A percentile compares a stretch with the other conserved stretches of the same genome.
These are phyloP conservation scores for Archips crataeganus DNA, from an alignment of 2,888 invertebrate genomes.

Conservation along the genomic window DNA sequence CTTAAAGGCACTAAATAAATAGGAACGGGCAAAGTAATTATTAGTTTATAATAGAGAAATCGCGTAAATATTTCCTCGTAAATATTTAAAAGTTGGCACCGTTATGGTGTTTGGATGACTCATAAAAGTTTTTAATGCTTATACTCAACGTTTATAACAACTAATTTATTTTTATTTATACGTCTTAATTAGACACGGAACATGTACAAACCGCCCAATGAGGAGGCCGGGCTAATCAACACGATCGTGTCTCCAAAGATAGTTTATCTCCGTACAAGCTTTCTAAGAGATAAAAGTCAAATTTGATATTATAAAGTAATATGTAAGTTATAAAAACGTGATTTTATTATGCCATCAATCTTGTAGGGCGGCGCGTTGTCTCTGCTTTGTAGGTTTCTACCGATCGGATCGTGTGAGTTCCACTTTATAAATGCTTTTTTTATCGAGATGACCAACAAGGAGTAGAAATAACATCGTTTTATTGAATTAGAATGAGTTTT, in stretches of 20 bases:
- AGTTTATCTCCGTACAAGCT: conserved; percentile 79
- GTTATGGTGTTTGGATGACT: conserved; percentile 56
- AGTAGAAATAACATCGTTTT: conserved; percentile 2
- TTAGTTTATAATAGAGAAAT: conserved; percentile 21
- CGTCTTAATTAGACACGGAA: conserved; percentile 62
- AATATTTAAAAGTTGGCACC: conserved; percentile 55
- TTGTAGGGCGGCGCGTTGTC: conserved; percentile 68
- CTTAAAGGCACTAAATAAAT: neutral
- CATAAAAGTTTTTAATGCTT: conserved; percentile 55
- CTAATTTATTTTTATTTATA: conserved; percentile 63
- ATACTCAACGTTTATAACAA: conserved; percentile 50
- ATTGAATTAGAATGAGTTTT: conserved; percentile 3
- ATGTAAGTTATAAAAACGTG: conserved; percentile 76
- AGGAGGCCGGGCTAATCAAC: conserved; percentile 68
- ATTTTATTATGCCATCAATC: conserved; percentile 83
- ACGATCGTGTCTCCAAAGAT: conserved; percentile 74
- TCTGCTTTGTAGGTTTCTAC: conserved; percentile 49
- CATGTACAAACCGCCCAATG: conserved; percentile 54
- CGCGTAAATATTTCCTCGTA: conserved; percentile 23
- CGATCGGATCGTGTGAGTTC: conserved; percentile 69
- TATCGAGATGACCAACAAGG: conserved; percentile 14
- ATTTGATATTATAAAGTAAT: conserved; percentile 81
- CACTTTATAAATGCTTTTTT: conserved; percentile 51
- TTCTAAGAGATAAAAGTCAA: conserved; percentile 80
- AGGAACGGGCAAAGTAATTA: conserved; percentile 1